phyloP scores from a whole-genome alignment of 2,888 invertebrate species.

The Drosophila neotestacea region DNA sequence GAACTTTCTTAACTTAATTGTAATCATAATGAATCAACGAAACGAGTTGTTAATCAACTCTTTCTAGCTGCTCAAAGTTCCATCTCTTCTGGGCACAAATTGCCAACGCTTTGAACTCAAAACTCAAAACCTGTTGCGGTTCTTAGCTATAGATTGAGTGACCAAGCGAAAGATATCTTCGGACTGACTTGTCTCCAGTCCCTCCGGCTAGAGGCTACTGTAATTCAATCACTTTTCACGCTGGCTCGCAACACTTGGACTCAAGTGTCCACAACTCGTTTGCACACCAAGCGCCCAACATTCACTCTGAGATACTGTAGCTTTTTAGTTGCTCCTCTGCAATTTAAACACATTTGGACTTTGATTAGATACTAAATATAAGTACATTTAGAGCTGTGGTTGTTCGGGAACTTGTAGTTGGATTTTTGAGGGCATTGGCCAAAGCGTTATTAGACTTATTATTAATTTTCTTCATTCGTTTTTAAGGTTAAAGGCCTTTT shows the following conservation, averaged over 20 bases:
- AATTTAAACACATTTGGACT: constrained; percentile 59
- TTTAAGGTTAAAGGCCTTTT: constrained; percentile 36
- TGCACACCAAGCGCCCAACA: constrained; percentile 15
- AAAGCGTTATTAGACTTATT: constrained; percentile 29
- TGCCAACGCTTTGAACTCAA: not conserved
- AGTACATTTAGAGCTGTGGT: constrained; percentile 16
- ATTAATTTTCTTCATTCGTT: constrained; percentile 6
- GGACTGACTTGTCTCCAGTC: constrained; percentile 14
- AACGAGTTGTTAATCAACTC: constrained; percentile 1
- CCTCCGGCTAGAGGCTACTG: constrained; percentile 31
- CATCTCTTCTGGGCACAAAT: constrained; percentile 1
- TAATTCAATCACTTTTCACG: constrained; percentile 67
- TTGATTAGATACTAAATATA: constrained; percentile 51
- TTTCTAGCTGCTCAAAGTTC: not conserved
- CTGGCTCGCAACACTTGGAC: constrained; percentile 33
- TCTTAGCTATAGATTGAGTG: constrained; percentile 40
- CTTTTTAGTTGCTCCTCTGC: constrained; percentile 26
- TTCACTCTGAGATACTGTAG: constrained; percentile 12
- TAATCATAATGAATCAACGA: not conserved
- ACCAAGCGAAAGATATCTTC: constrained; percentile 48
- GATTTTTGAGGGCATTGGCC: constrained; percentile 9
- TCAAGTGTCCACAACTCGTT: constrained; percentile 59
- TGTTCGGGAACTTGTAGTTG: not conserved
- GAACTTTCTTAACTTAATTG: not conserved
- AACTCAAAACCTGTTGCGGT: constrained; percentile 49